phyloP scores from a whole-genome alignment of 2,888 invertebrate species.

The Allygus modestus region DNA sequence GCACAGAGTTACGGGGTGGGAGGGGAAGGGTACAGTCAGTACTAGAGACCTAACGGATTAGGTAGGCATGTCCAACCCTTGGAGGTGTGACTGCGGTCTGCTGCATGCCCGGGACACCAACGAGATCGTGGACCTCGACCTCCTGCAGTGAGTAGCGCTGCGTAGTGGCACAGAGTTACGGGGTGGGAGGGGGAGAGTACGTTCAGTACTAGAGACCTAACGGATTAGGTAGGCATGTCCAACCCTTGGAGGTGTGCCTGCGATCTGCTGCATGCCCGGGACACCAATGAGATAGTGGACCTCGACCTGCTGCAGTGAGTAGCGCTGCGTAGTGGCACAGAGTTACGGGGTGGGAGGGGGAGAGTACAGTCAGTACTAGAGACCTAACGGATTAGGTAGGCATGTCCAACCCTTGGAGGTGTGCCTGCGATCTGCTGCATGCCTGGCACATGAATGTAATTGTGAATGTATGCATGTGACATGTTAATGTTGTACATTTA shows the following conservation, averaged over 20 bases:
- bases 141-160: neutral
- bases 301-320: neutral
- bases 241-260: neutral
- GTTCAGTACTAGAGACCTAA: too few relatives aligned
- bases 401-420: neutral
- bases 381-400: too few relatives aligned
- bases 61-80: neutral
- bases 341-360: too few relatives aligned
- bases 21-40: neutral
- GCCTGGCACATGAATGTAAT: slow-evolving; percentile 11
- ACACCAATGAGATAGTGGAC: slow-evolving; percentile 16
- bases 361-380: neutral
- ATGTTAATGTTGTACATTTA: too few relatives aligned
- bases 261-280: slow-evolving; percentile 13
- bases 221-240: too few relatives aligned
- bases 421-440: slow-evolving; percentile 25
- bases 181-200: too few relatives aligned
- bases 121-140: slow-evolving; percentile 1
- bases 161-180: too few relatives aligned
- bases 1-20: too few relatives aligned
- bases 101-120: slow-evolving; percentile 17
- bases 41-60: neutral
- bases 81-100: slow-evolving; percentile 36
- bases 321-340: too few relatives aligned
- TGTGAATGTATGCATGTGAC: too few relatives aligned